Conservation (phyloP, 2,888 invertebrate species). For the Ceratothoa steindachneri region DNA sequence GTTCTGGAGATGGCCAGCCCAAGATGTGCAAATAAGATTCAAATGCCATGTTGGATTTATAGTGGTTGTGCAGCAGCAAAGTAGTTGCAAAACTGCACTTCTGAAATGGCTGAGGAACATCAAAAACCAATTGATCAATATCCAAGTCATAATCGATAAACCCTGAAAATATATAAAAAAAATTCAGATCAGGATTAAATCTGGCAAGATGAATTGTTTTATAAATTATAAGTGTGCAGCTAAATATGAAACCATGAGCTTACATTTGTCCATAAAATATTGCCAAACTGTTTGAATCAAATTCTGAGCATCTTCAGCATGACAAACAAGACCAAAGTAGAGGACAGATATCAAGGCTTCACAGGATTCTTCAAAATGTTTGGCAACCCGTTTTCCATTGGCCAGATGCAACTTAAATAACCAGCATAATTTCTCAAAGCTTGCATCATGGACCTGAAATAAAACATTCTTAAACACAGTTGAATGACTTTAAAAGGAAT, state of each 20-base stretch:
- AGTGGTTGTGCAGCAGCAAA: not conserved
- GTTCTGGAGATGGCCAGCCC: not conserved
- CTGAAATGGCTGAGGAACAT: not conserved
- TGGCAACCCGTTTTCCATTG: not conserved
- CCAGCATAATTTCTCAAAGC: not conserved
- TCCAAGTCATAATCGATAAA: not conserved
- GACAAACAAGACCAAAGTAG: not conserved
- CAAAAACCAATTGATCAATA: not conserved
- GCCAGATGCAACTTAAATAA: not conserved
- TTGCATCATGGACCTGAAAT: too few relatives aligned
- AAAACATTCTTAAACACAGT: too few relatives aligned
- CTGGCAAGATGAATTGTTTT: not conserved
- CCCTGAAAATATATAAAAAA: slow-evolving; percentile 13
- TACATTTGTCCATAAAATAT: slow-evolving; percentile 3
- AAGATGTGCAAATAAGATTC: not conserved
- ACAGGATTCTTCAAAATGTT: slow-evolving; percentile 6
- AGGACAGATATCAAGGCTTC: slow-evolving; percentile 4
- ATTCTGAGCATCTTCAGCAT: not conserved
- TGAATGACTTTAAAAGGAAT: too few relatives aligned
- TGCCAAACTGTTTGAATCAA: not conserved
- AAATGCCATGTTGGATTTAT: not conserved
- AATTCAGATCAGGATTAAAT: not conserved
- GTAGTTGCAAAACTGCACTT: not conserved
- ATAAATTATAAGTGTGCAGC: too few relatives aligned
- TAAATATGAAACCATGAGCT: too few relatives aligned